A percentile compares a stretch with the other conserved stretches of the same genome.
Conservation (phyloP, 1,140 invertebrate genomes). For the Drosophila tristis region DNA sequence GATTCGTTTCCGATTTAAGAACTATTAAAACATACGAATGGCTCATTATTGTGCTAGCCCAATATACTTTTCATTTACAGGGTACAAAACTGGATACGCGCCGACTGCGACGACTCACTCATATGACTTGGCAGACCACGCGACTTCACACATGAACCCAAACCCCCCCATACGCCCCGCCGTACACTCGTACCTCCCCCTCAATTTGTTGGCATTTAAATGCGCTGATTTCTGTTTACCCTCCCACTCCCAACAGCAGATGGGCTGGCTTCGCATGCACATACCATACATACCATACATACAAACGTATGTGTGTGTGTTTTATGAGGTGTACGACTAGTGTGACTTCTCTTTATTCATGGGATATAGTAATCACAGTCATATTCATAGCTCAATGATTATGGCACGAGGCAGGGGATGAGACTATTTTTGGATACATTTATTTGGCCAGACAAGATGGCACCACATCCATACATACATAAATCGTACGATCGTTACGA, state of each 20-base stretch:
- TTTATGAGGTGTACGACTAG: conserved; percentile 2
- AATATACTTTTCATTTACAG: no score
- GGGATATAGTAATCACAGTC: conserved; percentile 1
- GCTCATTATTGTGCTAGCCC: no score
- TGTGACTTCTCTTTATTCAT: conserved; percentile 37
- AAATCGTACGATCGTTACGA: conserved; percentile 21
- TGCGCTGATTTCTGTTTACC: conserved; percentile 57
- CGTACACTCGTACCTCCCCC: conserved; percentile 2
- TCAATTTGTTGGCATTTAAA: conserved; percentile 32
- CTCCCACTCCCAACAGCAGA: neutral
- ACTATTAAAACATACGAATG: no score
- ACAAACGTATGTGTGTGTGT: conserved; percentile 18
- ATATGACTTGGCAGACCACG: conserved; percentile 82
- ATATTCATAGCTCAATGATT: conserved; percentile 1
- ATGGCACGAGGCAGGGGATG: conserved; percentile 9
- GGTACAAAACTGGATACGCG: conserved; percentile 36
- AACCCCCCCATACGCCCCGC: conserved; percentile 9
- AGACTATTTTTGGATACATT: conserved; percentile 33
- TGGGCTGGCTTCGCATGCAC: no score
- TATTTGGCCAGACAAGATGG: conserved; percentile 42
- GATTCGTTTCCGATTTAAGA: no score
- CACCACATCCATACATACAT: conserved; percentile 13
- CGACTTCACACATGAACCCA: conserved; percentile 73
- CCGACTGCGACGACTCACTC: conserved; percentile 64
- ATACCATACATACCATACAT: no score